These are phyloP conservation scores for Zoanthus solanderi DNA, from an alignment of 92 coral and sea anemone species.

Conservation along the genomic window DNA sequence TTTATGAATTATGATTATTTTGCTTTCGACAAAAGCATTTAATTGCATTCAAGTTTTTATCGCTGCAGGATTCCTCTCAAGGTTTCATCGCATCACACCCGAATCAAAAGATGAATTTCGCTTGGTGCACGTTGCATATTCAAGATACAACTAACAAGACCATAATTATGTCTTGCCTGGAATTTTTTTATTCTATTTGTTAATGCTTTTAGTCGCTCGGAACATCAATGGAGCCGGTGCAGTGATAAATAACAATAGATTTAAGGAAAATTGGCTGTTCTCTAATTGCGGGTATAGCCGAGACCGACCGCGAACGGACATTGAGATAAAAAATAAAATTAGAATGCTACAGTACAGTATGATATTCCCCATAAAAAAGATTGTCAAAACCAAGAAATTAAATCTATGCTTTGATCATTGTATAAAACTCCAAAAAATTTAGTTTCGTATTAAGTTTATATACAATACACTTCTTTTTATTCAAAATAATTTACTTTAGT, in stretches of 20 bases:
- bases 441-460: not conserved
- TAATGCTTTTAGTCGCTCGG: conserved; percentile 41
- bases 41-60: not conserved
- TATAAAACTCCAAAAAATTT: not conserved
- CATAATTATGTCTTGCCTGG: conserved; percentile 11
- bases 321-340: not conserved
- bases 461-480: not conserved
- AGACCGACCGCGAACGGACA: conserved; percentile 1
- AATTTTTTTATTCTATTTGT: conserved; percentile 18
- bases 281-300: not conserved
- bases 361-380: not conserved
- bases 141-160: not conserved
- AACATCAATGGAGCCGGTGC: conserved; percentile 51
- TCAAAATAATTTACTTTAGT: not conserved
- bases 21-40: not conserved
- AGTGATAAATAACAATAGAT: conserved; percentile 28
- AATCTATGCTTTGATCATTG: not conserved
- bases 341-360: not conserved
- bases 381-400: not conserved
- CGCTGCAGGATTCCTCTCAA: not conserved
- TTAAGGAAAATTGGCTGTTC: conserved; percentile 6
- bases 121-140: not conserved
- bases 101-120: conserved; percentile 2
- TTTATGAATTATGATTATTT: not conserved
- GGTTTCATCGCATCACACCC: not conserved